phyloP scores from a whole-genome alignment of 2,113 vertebrate species.

The Meriones unguiculatus region DNA sequence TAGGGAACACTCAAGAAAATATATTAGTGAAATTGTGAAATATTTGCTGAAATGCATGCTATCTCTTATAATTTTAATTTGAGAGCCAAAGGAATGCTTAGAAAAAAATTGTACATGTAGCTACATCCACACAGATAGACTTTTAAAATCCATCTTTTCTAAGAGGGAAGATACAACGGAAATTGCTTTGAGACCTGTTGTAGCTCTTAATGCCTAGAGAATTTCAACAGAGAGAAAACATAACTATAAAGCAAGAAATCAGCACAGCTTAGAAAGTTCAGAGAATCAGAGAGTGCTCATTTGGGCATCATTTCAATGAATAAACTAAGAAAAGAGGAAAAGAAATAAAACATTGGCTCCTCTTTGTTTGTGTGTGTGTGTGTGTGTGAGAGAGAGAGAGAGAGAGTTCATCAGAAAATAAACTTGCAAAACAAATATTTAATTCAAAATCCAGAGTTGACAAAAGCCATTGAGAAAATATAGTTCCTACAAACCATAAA shows the following conservation, averaged over 20 bases:
- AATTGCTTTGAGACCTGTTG: conserved; percentile 50
- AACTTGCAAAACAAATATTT: background rate
- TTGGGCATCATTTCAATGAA: background rate
- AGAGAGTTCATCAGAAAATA: background rate
- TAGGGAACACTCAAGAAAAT: background rate
- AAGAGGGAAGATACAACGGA: conserved; percentile 24
- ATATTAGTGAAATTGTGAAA: background rate
- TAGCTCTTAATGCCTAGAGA: conserved; percentile 9
- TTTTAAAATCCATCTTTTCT: conserved; percentile 71
- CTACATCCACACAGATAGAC: background rate
- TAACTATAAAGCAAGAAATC: conserved; percentile 20
- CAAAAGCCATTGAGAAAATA: background rate
- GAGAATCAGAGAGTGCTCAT: background rate
- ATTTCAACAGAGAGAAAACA: conserved; percentile 39
- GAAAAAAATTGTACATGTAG: background rate
- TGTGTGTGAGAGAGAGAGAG: too few relatives aligned
- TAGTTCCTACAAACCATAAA: background rate
- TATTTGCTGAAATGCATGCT: background rate
- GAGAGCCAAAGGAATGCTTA: conserved; percentile 23
- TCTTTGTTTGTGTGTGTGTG: background rate
- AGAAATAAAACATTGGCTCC: background rate
- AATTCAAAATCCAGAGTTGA: background rate
- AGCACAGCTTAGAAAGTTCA: background rate
- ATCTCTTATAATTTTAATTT: background rate
- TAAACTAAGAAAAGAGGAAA: background rate